Base-by-base conservation (phyloP, 2,888 invertebrate genomes). In the Drosophila macrothrix region DNA sequence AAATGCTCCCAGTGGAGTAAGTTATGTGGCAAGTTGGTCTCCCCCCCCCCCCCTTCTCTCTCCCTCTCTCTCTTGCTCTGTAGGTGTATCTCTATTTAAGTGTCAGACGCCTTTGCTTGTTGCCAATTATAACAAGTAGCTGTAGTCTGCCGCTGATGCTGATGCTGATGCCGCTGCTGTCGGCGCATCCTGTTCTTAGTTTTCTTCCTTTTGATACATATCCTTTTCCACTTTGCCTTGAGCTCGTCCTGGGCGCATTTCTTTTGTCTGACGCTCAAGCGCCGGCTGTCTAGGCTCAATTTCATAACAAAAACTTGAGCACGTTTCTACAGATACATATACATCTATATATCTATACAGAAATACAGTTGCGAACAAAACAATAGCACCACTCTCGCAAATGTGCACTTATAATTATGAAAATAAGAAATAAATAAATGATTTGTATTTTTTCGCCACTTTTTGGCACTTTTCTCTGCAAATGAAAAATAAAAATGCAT, bases 221-320 rank as follows among this genome's bases (percentile, higher is more conserved):
- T 76, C 85, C 90, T 77, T 78, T 83, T 77, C 59, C 80, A 86
- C 87, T 75, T 75, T 67, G 74, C 76, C 74, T 56, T 61, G 52
- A 78, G 71, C 76, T 61, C 37, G 12, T 43, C 54, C 59, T 56
- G 22, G 46, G 50, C 74, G 65, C 86, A 59, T 54, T 71, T 73
- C 74, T 79, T 87, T 85, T 85, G 85, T 85, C 86, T 85, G 43
- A 14, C 37, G 66, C 78, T 80, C 54, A 70, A 78, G 73, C 67
- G 56, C 41, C 56, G 43, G 31, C 67, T 74, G 84, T 84, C 85
- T 85, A 90, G 85, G 85, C 85, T 85, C 89, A 70, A 85, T 85
- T 90, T 86, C 90, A 85, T 84, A 88, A 86, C 85, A 90, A 86
- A 86, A 86, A 86, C 85, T 86, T 86, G 90, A 86, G 85, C 85